Evolutionary conservation across 2,113 vertebrate genomes (phyloP), one percentile per base, ranked within the genome.

Genomic region (Garra rufa): DNA sequence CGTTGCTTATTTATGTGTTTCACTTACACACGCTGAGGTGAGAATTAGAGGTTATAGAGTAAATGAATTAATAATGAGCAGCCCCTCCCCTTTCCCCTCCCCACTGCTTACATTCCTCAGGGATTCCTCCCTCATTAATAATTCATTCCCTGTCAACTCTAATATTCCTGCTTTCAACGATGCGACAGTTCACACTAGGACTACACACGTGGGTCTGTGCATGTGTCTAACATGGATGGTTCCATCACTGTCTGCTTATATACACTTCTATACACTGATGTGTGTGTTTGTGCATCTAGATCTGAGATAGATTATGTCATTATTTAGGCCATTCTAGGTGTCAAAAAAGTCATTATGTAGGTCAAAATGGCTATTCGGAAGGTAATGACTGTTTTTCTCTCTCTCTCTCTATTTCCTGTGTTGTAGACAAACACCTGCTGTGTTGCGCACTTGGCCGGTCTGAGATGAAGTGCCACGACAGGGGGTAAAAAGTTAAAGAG

Each of bases 41-140:
- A 79, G 21, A 85, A 67, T 52, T 34, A 65, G 50, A 71, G 84
- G 24, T 83, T 79, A 76, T 43, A 21, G n/a, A 43, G n/a, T n/a
- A 44, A 77, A 88, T 88, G 24, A 82, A 88, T 88, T 84, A 86
- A 84, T 86, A 88, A 88, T 84, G 38, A 67, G 57, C 21, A 46
- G 46, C 43, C 63, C 77, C 77, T 46, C 73, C 84, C 48, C 77
- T 86, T 84, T 84, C 63, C 63, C 70, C 84, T 86, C 44, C 70
- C 59, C 46, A 55, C 71, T 52, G 50, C 71, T 71, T 41, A 57
- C n/a, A 67, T 83, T 86, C 50, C 77, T 65, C 26, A 70, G 84
- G 87, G 85, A 88, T 82, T 86, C 83, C 77, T 84, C 77, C 24
- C 38, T 78, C 30, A 82, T 88, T 75, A 84, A 88, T 86, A 78